Percentiles rank a stretch among this genome's conserved stretches.
These are phyloP conservation scores for Apteryx mantelli DNA, from an alignment of 2,113 vertebrate genomes.

Conservation along the genomic window DNA sequence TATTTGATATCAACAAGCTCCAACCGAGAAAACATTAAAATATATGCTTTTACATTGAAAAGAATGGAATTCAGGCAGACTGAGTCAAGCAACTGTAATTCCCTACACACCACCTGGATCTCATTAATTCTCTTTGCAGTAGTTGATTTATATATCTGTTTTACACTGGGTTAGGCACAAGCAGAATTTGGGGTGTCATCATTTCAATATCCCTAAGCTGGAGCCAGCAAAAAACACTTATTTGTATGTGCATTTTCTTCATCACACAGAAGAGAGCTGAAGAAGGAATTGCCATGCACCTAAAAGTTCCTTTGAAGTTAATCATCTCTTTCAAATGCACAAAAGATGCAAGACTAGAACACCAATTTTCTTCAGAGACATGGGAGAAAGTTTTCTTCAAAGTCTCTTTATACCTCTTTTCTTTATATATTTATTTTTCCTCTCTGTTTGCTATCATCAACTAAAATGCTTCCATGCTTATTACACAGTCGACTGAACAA, in stretches of 20 bases:
- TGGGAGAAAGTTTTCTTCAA: not conserved
- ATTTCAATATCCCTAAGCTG: not conserved
- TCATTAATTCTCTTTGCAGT: not conserved
- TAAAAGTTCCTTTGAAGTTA: not conserved
- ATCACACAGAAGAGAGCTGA: not conserved
- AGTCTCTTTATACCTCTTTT: not conserved
- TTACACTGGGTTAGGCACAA: not conserved
- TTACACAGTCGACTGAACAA: constrained; percentile 64
- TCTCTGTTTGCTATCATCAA: not conserved
- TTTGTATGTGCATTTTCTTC: not conserved
- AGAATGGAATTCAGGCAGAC: not conserved
- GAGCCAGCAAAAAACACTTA: not conserved
- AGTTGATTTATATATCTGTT: not conserved
- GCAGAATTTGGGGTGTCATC: not conserved
- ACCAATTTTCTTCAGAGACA: not conserved
- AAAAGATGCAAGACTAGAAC: not conserved
- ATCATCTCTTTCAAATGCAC: not conserved
- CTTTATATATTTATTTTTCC: not conserved
- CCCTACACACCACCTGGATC: not conserved
- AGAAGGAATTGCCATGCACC: not conserved
- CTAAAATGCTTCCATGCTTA: constrained; percentile 48
- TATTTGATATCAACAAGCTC: not conserved
- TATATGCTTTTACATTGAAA: not conserved
- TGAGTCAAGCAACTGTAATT: not conserved
- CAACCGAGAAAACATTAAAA: not conserved